Percentiles rank a stretch among this genome's conserved stretches.
Evolutionary conservation across 53 echinoderm and acorn worm genomes (phyloP).

Genomic region (Arbacia lixula): DNA sequence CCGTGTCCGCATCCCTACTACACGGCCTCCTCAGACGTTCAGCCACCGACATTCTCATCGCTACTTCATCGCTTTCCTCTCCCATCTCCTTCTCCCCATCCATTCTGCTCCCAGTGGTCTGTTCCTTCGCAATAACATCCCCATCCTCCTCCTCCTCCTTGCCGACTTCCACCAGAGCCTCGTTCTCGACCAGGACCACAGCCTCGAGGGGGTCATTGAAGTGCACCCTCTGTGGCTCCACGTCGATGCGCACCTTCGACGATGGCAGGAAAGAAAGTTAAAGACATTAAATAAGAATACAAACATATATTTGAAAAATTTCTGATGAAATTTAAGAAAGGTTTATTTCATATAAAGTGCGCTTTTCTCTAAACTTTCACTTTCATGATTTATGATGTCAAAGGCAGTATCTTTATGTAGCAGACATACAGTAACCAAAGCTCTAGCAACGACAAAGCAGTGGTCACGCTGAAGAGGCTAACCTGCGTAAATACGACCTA

Average conservation of each 20-base stretch:
- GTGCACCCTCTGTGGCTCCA: constrained; percentile 69
- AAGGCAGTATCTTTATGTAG: no score
- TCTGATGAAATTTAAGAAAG: no score
- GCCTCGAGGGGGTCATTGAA: constrained; percentile 57
- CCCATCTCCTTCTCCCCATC: constrained; percentile 1
- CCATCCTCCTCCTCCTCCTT: constrained; percentile 5
- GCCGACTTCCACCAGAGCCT: constrained; percentile 1
- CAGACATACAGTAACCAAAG: no score
- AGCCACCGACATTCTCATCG: constrained; percentile 1
- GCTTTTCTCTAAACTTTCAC: no score
- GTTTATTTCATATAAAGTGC: no score
- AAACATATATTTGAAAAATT: no score
- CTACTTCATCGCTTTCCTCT: constrained; percentile 25
- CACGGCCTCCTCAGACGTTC: constrained; percentile 11
- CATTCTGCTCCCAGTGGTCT: constrained; percentile 16
- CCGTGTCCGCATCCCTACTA: constrained; percentile 47
- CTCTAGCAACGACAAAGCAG: no score
- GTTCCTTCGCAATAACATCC: constrained; percentile 27
- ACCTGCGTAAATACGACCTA: no score
- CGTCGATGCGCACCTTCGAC: constrained; percentile 67
- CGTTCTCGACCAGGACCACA: constrained; percentile 14
- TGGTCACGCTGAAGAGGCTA: no score
- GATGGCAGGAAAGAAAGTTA: background rate
- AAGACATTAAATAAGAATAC: no score
- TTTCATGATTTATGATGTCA: no score